A percentile compares a stretch with the other conserved stretches of the same genome.
These are phyloP conservation scores for Podargus strigoides DNA, from an alignment of 2,797 vertebrate genomes.

Conservation along the genomic window DNA sequence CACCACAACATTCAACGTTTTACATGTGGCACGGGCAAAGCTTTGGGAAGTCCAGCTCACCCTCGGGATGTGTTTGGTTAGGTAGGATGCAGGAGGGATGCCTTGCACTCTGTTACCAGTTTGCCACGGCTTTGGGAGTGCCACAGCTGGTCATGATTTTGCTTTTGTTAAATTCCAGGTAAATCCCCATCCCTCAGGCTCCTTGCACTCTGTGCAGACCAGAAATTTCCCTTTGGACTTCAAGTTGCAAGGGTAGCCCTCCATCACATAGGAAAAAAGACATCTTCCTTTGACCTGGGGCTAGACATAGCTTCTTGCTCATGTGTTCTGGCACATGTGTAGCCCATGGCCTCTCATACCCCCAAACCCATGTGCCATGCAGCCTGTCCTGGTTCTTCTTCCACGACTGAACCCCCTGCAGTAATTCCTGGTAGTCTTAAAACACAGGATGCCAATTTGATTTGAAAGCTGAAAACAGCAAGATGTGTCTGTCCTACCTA, in stretches of 20 bases:
- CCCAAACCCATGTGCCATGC: not conserved
- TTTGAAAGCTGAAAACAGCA: not conserved
- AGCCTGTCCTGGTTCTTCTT: not conserved
- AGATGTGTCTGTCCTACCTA: not conserved
- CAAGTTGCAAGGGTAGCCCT: not conserved
- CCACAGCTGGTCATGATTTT: not conserved
- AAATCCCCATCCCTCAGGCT: not conserved
- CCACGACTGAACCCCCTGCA: not conserved
- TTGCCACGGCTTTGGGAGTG: not conserved
- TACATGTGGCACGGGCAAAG: not conserved
- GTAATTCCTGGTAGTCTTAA: not conserved
- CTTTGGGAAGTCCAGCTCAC: not conserved
- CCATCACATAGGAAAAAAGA: not conserved
- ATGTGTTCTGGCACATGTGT: not conserved
- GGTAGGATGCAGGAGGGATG: not conserved
- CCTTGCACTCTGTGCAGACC: not conserved
- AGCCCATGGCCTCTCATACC: not conserved
- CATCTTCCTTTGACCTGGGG: not conserved
- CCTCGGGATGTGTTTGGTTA: not conserved
- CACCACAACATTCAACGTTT: not conserved
- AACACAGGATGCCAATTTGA: not conserved
- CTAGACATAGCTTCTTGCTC: not conserved
- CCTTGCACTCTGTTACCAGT: not conserved
- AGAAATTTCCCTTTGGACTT: not conserved
- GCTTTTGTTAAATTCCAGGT: not conserved